Evolutionary conservation across 2,888 invertebrate genomes (phyloP), one percentile per base, ranked within the genome.

Genomic region (Sarcophaga carnaria): DNA sequence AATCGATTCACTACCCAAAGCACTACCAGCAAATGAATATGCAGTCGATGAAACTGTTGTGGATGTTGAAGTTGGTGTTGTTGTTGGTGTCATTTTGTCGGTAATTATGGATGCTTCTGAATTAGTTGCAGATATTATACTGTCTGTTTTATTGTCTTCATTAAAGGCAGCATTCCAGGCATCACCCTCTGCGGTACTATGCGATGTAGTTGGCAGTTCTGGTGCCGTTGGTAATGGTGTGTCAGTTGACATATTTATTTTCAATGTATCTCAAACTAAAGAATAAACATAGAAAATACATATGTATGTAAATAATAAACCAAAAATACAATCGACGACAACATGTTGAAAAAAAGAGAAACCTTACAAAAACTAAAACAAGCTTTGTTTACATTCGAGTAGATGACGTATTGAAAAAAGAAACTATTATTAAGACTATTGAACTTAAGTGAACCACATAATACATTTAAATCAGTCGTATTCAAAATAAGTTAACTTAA

Each of bases 11-110:
- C 89, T 89, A 45, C 89, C 88, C 22, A 92, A 87, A 62, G 90
- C 90, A 74, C 90, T 90, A 64, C 92, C 92, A 11, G 91, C 89
- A 75, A 91, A 92, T 11, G 92, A 90, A 88, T 92, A 92, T 14
- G 88, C 81, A 17, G 88, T 91, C 22, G 89, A 86, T 66, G 89
- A 87, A 49, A 84, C n/a, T 2, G 79, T 70, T 67, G 82, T 66
- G 12, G 70, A 37, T 27, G 89, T 85, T 66, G 89, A 87, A 49
- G 84, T 22, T 2, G 79, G 69, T 67, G 82, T 66, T 12, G 70
- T 20, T 12, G 70, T 27, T 70, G 27, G 64, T 20, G 20, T 79
- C 69, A 75, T 78, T 84, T 88, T 83, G n/a, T 77, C 88, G 49
- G 76, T 49, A 75, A 89, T n/a, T 80, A 71, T 78, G 66, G 83